These are phyloP conservation scores for Ammospiza maritima DNA, from an alignment of 2,797 vertebrate genomes.

Conservation along the genomic window DNA sequence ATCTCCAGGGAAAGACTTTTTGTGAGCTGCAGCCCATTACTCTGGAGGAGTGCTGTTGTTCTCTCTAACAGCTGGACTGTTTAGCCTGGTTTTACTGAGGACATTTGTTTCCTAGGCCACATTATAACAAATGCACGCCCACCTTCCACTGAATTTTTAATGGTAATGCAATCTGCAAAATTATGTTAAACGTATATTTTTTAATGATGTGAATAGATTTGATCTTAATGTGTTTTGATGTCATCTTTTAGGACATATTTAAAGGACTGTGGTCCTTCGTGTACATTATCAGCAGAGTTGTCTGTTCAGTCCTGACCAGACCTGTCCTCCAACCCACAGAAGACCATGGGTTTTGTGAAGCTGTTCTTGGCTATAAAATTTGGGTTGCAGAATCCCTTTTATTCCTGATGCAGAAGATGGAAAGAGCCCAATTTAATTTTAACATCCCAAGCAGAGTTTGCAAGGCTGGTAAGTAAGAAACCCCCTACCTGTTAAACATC, in stretches of 20 bases:
- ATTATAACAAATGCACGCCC: neutral
- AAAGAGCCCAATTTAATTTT: neutral
- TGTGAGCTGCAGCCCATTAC: neutral
- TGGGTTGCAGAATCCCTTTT: neutral
- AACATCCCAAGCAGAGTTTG: neutral
- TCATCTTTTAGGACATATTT: neutral
- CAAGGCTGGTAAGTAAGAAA: neutral
- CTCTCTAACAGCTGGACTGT: neutral
- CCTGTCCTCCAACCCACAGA: neutral
- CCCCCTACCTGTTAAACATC: neutral
- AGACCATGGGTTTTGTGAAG: neutral
- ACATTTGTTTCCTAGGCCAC: neutral
- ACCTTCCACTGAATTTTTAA: conserved; percentile 8
- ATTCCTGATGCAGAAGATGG: neutral
- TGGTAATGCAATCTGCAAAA: neutral
- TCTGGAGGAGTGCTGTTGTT: neutral
- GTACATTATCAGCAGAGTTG: neutral
- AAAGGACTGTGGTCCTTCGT: neutral
- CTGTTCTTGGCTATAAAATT: neutral
- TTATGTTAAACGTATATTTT: neutral
- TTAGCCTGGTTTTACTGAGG: neutral
- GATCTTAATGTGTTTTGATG: neutral
- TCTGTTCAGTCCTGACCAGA: neutral
- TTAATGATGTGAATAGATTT: neutral
- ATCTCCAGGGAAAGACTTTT: neutral